Percentiles rank a stretch among this genome's conserved stretches.
These are phyloP conservation scores for Tortricodes alternella DNA, from an alignment of 2,888 invertebrate genomes.

Conservation along the genomic window DNA sequence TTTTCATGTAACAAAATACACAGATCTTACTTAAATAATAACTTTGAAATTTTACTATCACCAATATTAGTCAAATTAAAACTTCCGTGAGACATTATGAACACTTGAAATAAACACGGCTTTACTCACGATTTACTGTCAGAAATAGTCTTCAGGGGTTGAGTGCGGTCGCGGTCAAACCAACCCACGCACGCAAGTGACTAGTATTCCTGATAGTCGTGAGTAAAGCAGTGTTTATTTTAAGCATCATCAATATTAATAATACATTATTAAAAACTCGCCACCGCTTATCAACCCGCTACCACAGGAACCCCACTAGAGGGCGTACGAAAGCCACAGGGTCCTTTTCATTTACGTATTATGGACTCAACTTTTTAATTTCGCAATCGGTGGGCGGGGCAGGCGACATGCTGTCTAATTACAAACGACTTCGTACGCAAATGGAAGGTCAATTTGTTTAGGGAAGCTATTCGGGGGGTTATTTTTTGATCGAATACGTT, in stretches of 20 bases:
- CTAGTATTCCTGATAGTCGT: too few relatives aligned
- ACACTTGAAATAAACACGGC: too few relatives aligned
- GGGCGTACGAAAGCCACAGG: conserved; percentile 40
- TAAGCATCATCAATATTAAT: neutral
- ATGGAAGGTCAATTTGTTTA: conserved; percentile 18
- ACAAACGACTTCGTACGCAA: conserved; percentile 42
- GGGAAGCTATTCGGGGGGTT: neutral
- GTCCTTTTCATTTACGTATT: conserved; percentile 47
- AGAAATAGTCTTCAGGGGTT: too few relatives aligned
- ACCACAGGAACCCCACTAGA: conserved; percentile 27
- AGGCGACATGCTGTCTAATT: conserved; percentile 71
- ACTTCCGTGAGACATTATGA: too few relatives aligned
- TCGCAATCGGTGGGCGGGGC: conserved; percentile 60
- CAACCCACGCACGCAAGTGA: too few relatives aligned
- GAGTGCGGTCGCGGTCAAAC: too few relatives aligned
- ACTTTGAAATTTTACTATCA: too few relatives aligned
- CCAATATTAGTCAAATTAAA: too few relatives aligned
- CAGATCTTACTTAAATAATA: too few relatives aligned
- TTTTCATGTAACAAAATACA: too few relatives aligned
- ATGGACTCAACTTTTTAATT: conserved; percentile 60
- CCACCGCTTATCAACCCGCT: conserved; percentile 38
- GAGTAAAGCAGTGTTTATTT: too few relatives aligned
- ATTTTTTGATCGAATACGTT: neutral
- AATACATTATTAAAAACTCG: neutral
- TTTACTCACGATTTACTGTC: too few relatives aligned